phyloP scores from a whole-genome alignment of 37 sponge, comb jelly and placozoan genomes.

The Cladorhizidae sp. region DNA sequence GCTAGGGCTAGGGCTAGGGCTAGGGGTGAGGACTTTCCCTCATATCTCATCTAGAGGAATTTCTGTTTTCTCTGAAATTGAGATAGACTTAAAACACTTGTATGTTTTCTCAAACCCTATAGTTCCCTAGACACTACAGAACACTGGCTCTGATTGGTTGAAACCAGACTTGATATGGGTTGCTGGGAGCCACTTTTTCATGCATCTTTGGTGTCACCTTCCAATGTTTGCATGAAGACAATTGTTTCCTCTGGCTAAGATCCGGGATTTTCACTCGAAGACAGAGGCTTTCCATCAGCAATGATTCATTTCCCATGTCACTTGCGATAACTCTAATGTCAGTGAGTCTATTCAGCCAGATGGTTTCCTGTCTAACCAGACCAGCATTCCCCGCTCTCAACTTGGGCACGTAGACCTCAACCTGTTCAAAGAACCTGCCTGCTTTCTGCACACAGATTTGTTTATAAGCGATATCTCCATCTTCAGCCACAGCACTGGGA shows the following conservation, averaged over 20 bases:
- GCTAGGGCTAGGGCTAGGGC: too few species aligned
- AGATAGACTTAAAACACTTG: constrained; percentile 14
- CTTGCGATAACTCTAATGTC: constrained; percentile 82
- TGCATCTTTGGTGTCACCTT: constrained; percentile 89
- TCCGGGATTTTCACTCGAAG: constrained; percentile 66
- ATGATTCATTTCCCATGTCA: constrained; percentile 62
- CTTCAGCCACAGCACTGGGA: constrained; percentile 60
- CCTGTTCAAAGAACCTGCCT: constrained; percentile 33
- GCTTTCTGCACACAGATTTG: constrained; percentile 13
- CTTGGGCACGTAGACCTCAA: constrained; percentile 32
- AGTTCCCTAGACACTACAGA: constrained; percentile 67
- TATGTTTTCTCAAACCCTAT: constrained; percentile 51
- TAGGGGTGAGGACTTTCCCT: constrained; percentile 89
- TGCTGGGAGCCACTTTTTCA: constrained; percentile 90
- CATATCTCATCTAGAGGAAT: constrained; percentile 65
- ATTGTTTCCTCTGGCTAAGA: constrained; percentile 81
- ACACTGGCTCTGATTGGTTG: constrained; percentile 79
- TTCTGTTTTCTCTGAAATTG: constrained; percentile 36
- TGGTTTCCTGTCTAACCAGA: constrained; percentile 58
- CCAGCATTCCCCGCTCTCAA: constrained; percentile 16
- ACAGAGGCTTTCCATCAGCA: constrained; percentile 53
- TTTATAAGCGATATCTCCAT: constrained; percentile 1
- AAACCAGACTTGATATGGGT: constrained; percentile 55
- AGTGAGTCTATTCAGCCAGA: constrained; percentile 54
- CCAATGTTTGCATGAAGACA: constrained; percentile 67